Evolutionary conservation across 2,888 invertebrate genomes (phyloP), one percentile per base, ranked within the genome.

Genomic region (Epirrita christyi): DNA sequence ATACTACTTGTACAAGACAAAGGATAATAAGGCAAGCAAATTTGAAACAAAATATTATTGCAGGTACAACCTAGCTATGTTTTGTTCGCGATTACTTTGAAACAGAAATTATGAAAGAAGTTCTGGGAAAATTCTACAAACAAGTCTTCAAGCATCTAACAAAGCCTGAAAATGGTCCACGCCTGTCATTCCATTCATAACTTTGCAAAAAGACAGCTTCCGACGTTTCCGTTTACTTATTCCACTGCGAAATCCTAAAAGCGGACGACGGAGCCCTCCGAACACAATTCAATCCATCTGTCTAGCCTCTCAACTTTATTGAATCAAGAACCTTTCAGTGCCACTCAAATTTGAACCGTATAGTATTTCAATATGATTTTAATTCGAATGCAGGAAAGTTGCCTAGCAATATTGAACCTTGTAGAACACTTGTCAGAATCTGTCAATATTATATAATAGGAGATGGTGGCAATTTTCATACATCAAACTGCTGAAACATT

Each of bases 271-370:
- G 67, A 67, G 70, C 71, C 72, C 63, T 53, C 67, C 59, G 66
- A 69, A 70, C 71, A 74, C 76, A 73, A 76, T 75, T 75, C 72
- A 72, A 77, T 73, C 73, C 69, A 69, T 69, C 73, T 69, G 70
- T 66, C 64, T 66, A 50, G 70, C 66, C 67, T 65, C 71, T 55
- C 68, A 64, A 64, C 70, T 34, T 69, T 76, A 81, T 80, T 78
- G 74, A 78, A 78, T 79, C 74, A 70, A 52, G 53, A 54, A 56
- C 51, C 46, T 43, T 37, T 51, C 54, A 44, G 44, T 49, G 44
- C 49, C 72, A 64, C 59, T 62, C 67, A 52, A 73, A 72, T 73
- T 68, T 73, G 69, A 66, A 71, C 71, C 66, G 62, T 69, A 61
- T 37, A 2, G 59, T 50, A 66, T 70, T 62, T 45, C 58, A 63